A percentile compares a stretch with the other conserved stretches of the same genome.
These are phyloP conservation scores for Rhizoglyphus robini DNA, from an alignment of 1,140 invertebrate species.

Conservation along the genomic window DNA sequence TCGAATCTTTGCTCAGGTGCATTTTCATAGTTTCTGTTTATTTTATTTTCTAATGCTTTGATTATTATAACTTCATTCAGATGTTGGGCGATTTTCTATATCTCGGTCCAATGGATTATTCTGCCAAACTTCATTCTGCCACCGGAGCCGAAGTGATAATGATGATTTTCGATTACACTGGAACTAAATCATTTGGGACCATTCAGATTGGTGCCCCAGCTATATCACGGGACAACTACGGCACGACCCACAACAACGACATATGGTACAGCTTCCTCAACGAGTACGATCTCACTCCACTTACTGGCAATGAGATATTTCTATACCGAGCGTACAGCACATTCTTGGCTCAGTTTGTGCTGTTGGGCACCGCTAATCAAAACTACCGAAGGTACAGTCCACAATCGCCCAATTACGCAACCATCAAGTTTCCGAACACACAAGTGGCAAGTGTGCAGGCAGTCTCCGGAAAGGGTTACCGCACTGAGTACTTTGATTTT, in stretches of 20 bases:
- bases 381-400: neutral
- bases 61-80: conserved; percentile 8
- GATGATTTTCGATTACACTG: conserved; percentile 21
- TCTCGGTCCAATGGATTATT: conserved; percentile 7
- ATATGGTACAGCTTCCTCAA: conserved; percentile 14
- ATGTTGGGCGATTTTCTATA: conserved; percentile 22
- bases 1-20: conserved; percentile 9
- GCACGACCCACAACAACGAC: conserved; percentile 22
- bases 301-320: neutral
- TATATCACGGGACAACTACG: conserved; percentile 12
- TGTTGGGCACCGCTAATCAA: neutral
- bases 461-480: neutral
- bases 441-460: neutral
- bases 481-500: conserved; percentile 7
- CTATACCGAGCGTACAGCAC: neutral
- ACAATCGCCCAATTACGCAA: conserved; percentile 1
- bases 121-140: conserved; percentile 4
- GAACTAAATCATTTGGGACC: conserved; percentile 17
- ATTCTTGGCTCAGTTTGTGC: neutral
- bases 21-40: neutral
- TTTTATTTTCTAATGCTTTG: neutral
- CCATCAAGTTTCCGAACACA: neutral
- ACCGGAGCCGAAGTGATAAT: neutral
- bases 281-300: neutral
- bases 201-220: neutral